Percentiles rank a stretch among this genome's conserved stretches.
These are phyloP conservation scores for Drosophila albomicans DNA, from an alignment of 1,140 invertebrate species.

Conservation along the genomic window DNA sequence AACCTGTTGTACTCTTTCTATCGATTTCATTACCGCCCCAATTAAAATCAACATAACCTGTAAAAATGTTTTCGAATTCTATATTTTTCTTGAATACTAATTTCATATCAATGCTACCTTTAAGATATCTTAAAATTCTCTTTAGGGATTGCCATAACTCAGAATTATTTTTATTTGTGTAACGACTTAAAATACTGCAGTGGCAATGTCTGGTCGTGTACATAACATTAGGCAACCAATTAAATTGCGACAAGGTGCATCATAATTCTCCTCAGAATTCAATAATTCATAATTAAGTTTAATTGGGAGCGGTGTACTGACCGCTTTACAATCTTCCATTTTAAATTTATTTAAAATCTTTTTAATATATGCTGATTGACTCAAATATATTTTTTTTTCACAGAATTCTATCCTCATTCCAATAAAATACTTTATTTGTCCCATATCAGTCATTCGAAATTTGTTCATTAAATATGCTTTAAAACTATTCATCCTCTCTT, in stretches of 20 bases:
- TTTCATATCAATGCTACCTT: no score
- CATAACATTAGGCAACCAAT: constrained; percentile 11
- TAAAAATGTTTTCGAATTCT: no score
- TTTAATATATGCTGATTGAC: constrained; percentile 28
- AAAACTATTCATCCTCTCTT: constrained; percentile 8
- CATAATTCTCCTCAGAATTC: background rate
- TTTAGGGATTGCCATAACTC: no score
- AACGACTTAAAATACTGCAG: constrained; percentile 30
- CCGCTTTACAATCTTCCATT: background rate
- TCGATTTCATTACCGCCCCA: no score
- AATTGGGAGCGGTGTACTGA: background rate
- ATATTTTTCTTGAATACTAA: no score
- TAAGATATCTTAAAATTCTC: no score
- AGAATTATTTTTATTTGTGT: constrained; percentile 22
- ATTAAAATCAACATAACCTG: no score
- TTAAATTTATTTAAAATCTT: background rate
- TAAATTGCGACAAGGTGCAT: background rate
- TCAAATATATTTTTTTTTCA: constrained; percentile 36
- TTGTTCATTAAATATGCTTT: constrained; percentile 58
- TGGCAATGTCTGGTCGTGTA: constrained; percentile 21
- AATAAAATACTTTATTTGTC: constrained; percentile 59
- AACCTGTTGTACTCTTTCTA: no score
- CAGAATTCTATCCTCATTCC: constrained; percentile 50
- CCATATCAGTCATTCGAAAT: constrained; percentile 47
- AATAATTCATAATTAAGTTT: background rate